Evolutionary conservation across 1,140 invertebrate genomes (phyloP).

Genomic region (Hyphantria cunea): DNA sequence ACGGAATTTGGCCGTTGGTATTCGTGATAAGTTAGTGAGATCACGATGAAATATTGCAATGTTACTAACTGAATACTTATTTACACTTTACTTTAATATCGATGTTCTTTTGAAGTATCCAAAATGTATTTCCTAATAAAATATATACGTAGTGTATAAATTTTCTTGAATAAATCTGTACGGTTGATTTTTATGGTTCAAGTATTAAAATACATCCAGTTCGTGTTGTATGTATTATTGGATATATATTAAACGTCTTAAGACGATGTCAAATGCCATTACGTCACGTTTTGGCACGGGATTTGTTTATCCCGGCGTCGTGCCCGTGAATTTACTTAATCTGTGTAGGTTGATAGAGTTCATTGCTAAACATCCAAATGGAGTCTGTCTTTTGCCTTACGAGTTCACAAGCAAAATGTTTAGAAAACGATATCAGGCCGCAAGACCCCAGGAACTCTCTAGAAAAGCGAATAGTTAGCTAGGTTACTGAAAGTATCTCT

Average conservation of each 20-base stretch:
- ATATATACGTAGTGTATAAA: too few species aligned
- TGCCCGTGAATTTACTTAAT: slow-evolving; percentile 36
- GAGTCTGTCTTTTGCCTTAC: neutral
- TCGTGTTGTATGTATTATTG: slow-evolving; percentile 2
- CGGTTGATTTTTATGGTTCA: too few species aligned
- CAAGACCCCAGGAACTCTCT: too few species aligned
- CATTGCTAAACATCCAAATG: slow-evolving; percentile 31
- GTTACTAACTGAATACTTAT: slow-evolving; percentile 1
- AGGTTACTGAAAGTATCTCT: too few species aligned
- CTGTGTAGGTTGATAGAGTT: slow-evolving; percentile 33
- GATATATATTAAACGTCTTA: slow-evolving; percentile 13
- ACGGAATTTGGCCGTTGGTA: slow-evolving; percentile 27
- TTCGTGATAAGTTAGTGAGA: slow-evolving; percentile 15
- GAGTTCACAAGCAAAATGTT: too few species aligned
- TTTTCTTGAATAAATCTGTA: too few species aligned
- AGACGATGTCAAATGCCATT: slow-evolving; percentile 34
- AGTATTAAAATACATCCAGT: neutral
- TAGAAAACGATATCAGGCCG: too few species aligned
- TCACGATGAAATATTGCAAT: slow-evolving; percentile 19
- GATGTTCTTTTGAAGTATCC: too few species aligned
- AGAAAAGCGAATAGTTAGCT: too few species aligned
- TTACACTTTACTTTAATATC: too few species aligned
- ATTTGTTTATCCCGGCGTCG: slow-evolving; percentile 39
- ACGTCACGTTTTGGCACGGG: slow-evolving; percentile 32
- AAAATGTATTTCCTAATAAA: too few species aligned